These are phyloP conservation scores for Puma concolor DNA, from an alignment of 2,113 vertebrate genomes.

Conservation along the genomic window DNA sequence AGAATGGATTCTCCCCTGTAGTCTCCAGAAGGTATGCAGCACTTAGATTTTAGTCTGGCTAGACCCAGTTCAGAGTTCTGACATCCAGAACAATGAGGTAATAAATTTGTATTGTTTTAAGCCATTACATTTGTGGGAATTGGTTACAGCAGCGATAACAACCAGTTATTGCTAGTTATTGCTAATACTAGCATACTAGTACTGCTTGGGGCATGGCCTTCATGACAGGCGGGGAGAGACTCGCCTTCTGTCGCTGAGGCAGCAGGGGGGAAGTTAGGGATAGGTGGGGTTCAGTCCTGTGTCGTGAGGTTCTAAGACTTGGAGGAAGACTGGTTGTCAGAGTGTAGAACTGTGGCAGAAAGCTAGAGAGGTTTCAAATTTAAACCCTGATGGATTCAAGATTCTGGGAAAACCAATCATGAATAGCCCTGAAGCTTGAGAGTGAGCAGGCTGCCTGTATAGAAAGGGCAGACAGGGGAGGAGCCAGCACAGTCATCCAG, in stretches of 20 bases:
- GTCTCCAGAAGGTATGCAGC: not conserved
- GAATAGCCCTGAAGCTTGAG: not conserved
- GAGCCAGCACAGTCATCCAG: rapidly evolving
- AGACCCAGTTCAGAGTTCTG: not conserved
- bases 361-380: not conserved
- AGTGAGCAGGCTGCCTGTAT: not conserved
- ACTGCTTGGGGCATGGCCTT: not conserved
- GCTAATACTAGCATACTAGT: not conserved
- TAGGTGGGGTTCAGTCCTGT: not conserved
- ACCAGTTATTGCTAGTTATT: too few species aligned
- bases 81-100: not conserved
- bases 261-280: not conserved
- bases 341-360: not conserved
- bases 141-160: not conserved
- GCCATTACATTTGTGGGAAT: not conserved
- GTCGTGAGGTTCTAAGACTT: not conserved
- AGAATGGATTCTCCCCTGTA: not conserved
- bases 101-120: not conserved
- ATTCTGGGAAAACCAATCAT: not conserved
- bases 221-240: not conserved
- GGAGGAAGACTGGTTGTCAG: not conserved
- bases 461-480: not conserved
- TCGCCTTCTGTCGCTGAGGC: not conserved
- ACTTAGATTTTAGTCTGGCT: not conserved
- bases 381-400: not conserved